These are phyloP conservation scores for Oryzias woworae DNA, from an alignment of 2,113 vertebrate species.

Conservation along the genomic window DNA sequence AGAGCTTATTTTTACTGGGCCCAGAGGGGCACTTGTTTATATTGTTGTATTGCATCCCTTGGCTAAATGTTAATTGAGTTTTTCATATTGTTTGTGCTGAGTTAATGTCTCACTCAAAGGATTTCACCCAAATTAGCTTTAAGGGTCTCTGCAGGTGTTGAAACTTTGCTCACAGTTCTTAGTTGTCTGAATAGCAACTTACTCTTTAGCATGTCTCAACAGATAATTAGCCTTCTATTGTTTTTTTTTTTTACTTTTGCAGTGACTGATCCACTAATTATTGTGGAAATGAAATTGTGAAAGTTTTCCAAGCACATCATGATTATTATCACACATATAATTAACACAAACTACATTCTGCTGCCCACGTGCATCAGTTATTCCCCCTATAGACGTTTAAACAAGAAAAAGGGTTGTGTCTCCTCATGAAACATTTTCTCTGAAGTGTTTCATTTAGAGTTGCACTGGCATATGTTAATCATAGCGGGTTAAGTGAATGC, in stretches of 20 bases:
- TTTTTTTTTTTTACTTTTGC: constrained; percentile 17
- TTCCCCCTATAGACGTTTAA: constrained; percentile 27
- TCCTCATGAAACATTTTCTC: constrained; percentile 49
- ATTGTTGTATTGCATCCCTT: constrained; percentile 71
- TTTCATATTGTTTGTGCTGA: constrained; percentile 64
- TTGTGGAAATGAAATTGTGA: constrained; percentile 10
- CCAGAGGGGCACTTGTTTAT: constrained; percentile 69
- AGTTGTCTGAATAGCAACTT: constrained; percentile 53
- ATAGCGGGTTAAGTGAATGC: constrained; percentile 5
- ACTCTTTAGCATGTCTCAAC: constrained; percentile 62
- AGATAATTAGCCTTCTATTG: constrained; percentile 61
- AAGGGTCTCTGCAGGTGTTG: constrained; percentile 62
- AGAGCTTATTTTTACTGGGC: constrained; percentile 61
- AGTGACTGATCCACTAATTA: constrained; percentile 33
- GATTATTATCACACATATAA: constrained; percentile 17
- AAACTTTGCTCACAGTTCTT: constrained; percentile 43
- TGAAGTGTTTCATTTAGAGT: constrained; percentile 30
- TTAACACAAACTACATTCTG: constrained; percentile 13
- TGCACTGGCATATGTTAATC: constrained; percentile 58
- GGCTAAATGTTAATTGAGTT: constrained; percentile 78
- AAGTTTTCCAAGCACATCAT: constrained; percentile 31
- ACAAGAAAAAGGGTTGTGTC: constrained; percentile 37
- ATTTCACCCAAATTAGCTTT: constrained; percentile 59
- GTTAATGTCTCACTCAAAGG: constrained; percentile 71
- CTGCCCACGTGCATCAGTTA: not conserved